Conservation (phyloP, 1,140 invertebrate species). For the Proales similis region DNA sequence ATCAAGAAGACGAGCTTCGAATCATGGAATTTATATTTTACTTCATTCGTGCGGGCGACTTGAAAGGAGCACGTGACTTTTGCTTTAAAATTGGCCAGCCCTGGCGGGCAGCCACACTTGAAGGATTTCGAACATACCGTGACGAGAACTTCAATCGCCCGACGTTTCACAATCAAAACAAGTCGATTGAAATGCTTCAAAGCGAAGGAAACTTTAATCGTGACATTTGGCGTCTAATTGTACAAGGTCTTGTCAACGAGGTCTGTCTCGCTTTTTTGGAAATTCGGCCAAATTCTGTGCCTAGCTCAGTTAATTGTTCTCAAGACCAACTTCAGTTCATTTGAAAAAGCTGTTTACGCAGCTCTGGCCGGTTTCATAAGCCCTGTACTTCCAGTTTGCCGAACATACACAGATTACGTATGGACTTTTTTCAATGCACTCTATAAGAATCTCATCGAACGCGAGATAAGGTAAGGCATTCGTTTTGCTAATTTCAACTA, state of each 20-base stretch:
- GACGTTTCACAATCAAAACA: conserved; percentile 52
- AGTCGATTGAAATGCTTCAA: conserved; percentile 47
- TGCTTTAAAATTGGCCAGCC: conserved; percentile 75
- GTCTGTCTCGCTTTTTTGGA: conserved; percentile 41
- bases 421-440: conserved; percentile 78
- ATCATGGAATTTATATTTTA: conserved; percentile 64
- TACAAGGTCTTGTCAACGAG: conserved; percentile 65
- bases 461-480: conserved; percentile 55
- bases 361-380: conserved; percentile 74
- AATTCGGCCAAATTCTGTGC: background rate
- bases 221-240: conserved; percentile 80
- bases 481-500: background rate
- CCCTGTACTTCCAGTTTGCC: conserved; percentile 65
- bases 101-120: conserved; percentile 76
- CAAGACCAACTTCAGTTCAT: conserved; percentile 49
- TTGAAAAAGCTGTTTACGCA: conserved; percentile 62
- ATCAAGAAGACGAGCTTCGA: conserved; percentile 73
- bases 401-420: conserved; percentile 76
- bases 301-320: conserved; percentile 31
- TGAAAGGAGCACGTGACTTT: conserved; percentile 72
- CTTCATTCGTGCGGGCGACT: conserved; percentile 73
- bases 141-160: conserved; percentile 65
- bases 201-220: conserved; percentile 74
- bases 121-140: conserved; percentile 77
- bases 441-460: conserved; percentile 75